Evolutionary conservation across 2,113 vertebrate genomes (phyloP).

Genomic region (Athene noctua): DNA sequence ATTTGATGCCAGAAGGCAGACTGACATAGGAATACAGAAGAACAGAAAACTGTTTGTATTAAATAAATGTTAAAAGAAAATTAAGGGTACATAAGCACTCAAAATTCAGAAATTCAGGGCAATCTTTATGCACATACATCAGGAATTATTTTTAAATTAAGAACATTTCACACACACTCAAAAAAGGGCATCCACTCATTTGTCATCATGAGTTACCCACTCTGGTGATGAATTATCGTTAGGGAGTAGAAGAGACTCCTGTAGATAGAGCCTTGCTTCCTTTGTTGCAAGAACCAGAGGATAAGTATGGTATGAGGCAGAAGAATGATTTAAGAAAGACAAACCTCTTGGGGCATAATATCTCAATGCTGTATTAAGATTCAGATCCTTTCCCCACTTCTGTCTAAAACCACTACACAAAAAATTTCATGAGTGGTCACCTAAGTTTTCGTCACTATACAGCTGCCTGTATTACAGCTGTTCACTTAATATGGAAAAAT

Average conservation of each 20-base stretch:
- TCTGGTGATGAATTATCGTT: not conserved
- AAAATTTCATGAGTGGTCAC: not conserved
- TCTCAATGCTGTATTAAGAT: not conserved
- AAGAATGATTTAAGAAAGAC: not conserved
- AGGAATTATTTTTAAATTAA: not conserved
- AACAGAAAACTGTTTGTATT: not conserved
- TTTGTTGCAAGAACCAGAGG: not conserved
- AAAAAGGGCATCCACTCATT: not conserved
- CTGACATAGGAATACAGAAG: not conserved
- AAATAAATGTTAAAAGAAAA: not conserved
- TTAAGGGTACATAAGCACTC: not conserved
- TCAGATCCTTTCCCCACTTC: not conserved
- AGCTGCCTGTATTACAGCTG: not conserved
- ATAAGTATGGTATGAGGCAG: not conserved
- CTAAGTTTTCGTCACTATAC: not conserved
- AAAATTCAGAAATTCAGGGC: not conserved
- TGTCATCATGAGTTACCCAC: not conserved
- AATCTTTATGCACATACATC: not conserved
- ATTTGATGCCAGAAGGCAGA: not conserved
- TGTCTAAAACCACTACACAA: not conserved
- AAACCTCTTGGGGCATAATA: not conserved
- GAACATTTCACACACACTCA: not conserved
- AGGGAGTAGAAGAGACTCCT: not conserved
- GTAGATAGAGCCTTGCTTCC: not conserved
- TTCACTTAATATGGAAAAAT: not conserved